These are phyloP conservation scores for Staurois parvus DNA, from an alignment of 2,797 vertebrate genomes.

Conservation along the genomic window DNA sequence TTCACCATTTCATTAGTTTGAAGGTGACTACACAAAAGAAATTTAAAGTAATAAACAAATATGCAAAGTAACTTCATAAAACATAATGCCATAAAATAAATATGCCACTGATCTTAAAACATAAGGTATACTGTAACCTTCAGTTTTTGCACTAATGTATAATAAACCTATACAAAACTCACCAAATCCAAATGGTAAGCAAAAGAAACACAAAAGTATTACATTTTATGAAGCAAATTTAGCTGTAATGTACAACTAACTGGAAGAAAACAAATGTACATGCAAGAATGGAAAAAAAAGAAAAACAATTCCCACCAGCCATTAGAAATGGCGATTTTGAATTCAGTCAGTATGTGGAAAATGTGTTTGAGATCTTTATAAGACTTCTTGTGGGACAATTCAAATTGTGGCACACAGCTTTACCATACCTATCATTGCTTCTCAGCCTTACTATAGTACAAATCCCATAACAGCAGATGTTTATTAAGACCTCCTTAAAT, in stretches of 20 bases:
- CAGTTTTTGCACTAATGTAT: not conserved
- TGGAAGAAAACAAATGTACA: not conserved
- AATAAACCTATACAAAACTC: slow-evolving; percentile 20
- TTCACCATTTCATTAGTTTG: not conserved
- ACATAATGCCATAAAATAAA: not conserved
- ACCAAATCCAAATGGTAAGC: slow-evolving; percentile 43
- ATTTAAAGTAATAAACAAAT: not conserved
- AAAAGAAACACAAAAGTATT: slow-evolving; percentile 38
- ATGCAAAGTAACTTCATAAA: too few relatives aligned
- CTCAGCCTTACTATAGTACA: too few relatives aligned
- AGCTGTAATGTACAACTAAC: not conserved
- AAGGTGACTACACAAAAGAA: not conserved
- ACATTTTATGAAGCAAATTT: not conserved
- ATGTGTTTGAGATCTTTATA: too few relatives aligned
- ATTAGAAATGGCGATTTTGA: too few relatives aligned
- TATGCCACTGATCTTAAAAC: not conserved
- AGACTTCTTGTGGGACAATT: too few relatives aligned
- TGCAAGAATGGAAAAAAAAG: not conserved
- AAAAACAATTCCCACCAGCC: not conserved
- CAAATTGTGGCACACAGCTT: too few relatives aligned
- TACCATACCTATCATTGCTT: too few relatives aligned
- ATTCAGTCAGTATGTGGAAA: too few relatives aligned
- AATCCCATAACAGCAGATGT: too few relatives aligned
- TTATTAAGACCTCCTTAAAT: too few relatives aligned
- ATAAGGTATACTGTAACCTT: not conserved